Evolutionary conservation across 2,113 vertebrate genomes (phyloP).

Genomic region (Forbesichthys agassizii): DNA sequence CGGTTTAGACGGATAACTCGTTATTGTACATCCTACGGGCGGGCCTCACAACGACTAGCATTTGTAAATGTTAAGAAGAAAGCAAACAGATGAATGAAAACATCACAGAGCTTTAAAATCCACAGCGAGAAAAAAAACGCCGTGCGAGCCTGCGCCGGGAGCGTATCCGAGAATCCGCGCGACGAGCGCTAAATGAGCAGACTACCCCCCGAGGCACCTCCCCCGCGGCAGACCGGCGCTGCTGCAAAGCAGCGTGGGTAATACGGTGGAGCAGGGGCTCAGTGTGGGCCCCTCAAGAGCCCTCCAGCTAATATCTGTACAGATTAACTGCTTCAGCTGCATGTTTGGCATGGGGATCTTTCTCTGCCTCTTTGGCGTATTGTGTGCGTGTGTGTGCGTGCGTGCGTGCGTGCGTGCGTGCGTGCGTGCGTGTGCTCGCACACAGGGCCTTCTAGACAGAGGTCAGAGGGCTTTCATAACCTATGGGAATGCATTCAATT

Average conservation of each 20-base stretch:
- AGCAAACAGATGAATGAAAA: too few relatives aligned
- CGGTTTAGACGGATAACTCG: slow-evolving; percentile 52
- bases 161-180: slow-evolving; percentile 62
- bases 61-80: too few relatives aligned
- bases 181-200: slow-evolving; percentile 62
- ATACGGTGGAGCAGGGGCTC: slow-evolving; percentile 62
- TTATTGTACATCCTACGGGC: slow-evolving; percentile 68
- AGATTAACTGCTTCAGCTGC: slow-evolving; percentile 81
- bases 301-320: slow-evolving; percentile 78
- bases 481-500: slow-evolving; percentile 69
- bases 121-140: too few relatives aligned
- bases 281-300: slow-evolving; percentile 65
- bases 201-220: slow-evolving; percentile 61
- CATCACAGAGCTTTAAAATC: too few relatives aligned
- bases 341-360: slow-evolving; percentile 76
- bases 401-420: background rate
- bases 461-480: slow-evolving; percentile 63
- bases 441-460: slow-evolving; percentile 25
- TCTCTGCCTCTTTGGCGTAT: slow-evolving; percentile 64
- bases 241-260: slow-evolving; percentile 58
- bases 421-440: slow-evolving; percentile 14
- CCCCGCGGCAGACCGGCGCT: slow-evolving; percentile 34
- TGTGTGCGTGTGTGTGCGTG: slow-evolving; percentile 19
- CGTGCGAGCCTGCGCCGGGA: slow-evolving; percentile 33
- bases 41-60: slow-evolving; percentile 59